phyloP scores from a whole-genome alignment of 2,113 vertebrate genomes.

The Nymphicus hollandicus region DNA sequence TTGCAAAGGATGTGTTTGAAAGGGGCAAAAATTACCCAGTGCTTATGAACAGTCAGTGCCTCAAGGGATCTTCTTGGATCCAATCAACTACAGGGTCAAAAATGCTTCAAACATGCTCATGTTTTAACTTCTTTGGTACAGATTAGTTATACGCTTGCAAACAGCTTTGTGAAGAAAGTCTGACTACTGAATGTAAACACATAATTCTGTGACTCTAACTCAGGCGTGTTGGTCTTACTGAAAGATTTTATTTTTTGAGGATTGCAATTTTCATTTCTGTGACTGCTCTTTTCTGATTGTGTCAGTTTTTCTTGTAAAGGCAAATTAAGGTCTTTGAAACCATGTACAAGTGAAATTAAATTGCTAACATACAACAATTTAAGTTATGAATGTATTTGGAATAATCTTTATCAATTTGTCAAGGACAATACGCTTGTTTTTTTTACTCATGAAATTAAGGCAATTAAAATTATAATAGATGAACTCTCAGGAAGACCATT shows the following conservation, averaged over 20 bases:
- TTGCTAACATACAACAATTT: not conserved
- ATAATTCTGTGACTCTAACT: not conserved
- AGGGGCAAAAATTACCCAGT: not conserved
- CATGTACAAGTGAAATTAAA: not conserved
- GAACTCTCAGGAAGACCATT: not conserved
- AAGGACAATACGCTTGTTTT: not conserved
- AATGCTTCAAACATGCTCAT: not conserved
- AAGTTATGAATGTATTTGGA: not conserved
- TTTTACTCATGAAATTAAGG: not conserved
- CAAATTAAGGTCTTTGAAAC: not conserved
- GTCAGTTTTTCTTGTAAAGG: not conserved
- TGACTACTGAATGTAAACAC: not conserved
- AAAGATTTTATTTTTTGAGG: not conserved
- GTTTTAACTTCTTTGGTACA: not conserved
- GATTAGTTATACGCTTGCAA: not conserved
- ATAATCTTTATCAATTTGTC: not conserved
- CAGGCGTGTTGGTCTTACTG: not conserved
- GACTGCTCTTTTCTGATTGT: not conserved
- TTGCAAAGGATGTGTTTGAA: not conserved
- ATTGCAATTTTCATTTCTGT: not conserved
- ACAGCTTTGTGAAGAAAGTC: not conserved
- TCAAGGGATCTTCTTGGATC: not conserved
- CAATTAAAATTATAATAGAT: not conserved
- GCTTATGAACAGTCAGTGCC: not conserved
- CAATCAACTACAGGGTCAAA: not conserved